Base-by-base conservation (phyloP, 23 tunicate genomes). In the Trididemnum miniatum region DNA sequence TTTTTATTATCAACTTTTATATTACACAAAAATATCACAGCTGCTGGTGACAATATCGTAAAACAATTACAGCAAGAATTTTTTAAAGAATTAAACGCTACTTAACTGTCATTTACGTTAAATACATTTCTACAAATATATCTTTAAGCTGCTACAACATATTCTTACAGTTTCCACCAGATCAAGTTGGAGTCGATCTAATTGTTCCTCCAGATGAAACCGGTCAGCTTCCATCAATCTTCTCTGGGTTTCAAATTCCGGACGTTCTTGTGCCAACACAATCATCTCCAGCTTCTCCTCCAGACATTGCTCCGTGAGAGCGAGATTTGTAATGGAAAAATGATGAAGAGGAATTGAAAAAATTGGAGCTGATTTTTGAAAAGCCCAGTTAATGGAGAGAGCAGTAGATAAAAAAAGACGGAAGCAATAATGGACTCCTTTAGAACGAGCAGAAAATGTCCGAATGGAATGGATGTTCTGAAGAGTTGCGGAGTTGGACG, bases 171-270 rank as follows among this genome's bases (percentile, higher is more conserved):
- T 92, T 25, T 33, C 51, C 0, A 92, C 51, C 7, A 93, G 83
- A 54, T 84, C 65, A n/a, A 71, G 63, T 2, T 83, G 76, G 27
- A 88, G 38, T 27, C 62, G 79, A 33, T 80, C 92, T 28, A 36
- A 44, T 22, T 87, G 84, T 37, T 87, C 87, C 72, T 85, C 86
- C 62, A 93, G 76, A 74, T 88, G 93, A 36, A 88, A 75, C 12
- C 85, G 86, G 49, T 93, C 98, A 22, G 91, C 86, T 59, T 88
- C 92, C 84, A 93, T 65, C 52, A 93, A 49, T 22, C 93, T 60
- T 28, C 87, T 71, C 29, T 93, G 93, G 31, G 89, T 76, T 71
- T 88, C 98, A 51, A 93, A 93, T 39, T 93, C 93, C 27, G 98
- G 78, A 36, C 89, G 40, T 76, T 88, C 91, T 52, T 85, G 90